These are phyloP conservation scores for Tolmerus cingulatus DNA, from an alignment of 2,888 invertebrate genomes.

Conservation along the genomic window DNA sequence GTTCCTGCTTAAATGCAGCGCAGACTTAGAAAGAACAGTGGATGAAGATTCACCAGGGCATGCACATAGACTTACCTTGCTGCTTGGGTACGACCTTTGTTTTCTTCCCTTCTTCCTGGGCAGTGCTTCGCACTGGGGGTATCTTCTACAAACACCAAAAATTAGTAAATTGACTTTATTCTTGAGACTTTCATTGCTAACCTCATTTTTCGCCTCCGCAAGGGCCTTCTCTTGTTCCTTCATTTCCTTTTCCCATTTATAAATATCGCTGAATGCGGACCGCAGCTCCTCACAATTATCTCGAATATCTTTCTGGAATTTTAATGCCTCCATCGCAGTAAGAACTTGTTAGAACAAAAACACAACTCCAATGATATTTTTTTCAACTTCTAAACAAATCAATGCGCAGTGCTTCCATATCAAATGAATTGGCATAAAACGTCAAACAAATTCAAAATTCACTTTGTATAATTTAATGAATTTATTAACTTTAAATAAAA, in stretches of 20 bases:
- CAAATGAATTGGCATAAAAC: not conserved
- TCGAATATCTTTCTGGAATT: conserved; percentile 62
- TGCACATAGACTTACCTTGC: not conserved
- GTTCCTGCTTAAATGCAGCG: too few species aligned
- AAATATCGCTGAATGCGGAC: conserved; percentile 56
- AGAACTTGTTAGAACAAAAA: not conserved
- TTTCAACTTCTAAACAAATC: conserved; percentile 15
- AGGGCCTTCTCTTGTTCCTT: conserved; percentile 58
- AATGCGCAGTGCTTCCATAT: not conserved
- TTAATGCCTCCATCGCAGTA: not conserved
- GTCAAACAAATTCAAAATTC: not conserved
- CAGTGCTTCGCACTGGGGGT: not conserved
- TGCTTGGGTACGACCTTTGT: not conserved
- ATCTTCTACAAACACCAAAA: not conserved
- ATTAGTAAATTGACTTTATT: not conserved
- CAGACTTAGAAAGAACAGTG: too few species aligned
- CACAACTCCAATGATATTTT: not conserved
- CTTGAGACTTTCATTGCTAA: not conserved
- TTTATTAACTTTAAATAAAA: not conserved
- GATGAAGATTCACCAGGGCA: not conserved
- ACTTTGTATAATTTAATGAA: not conserved
- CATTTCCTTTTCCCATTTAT: conserved; percentile 60
- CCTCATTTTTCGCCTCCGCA: conserved; percentile 47
- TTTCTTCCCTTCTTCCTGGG: not conserved
- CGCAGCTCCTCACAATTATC: conserved; percentile 56